A percentile compares a stretch with the other conserved stretches of the same genome.
phyloP scores from a whole-genome alignment of 2,888 invertebrate species.

The Plebejus anna region DNA sequence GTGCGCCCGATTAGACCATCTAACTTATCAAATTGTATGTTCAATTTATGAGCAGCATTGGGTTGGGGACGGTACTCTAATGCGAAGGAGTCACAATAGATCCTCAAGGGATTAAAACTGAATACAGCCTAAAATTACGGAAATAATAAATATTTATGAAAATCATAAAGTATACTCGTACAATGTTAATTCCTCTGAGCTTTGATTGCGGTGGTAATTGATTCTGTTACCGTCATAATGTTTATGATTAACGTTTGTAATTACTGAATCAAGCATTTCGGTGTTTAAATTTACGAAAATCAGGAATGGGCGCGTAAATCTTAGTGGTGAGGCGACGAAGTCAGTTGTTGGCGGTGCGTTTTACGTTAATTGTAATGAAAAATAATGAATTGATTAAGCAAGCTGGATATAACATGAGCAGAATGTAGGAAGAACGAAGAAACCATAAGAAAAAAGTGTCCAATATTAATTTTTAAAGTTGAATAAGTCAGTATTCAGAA shows the following conservation, averaged over 20 bases:
- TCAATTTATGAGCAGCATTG: too few relatives aligned
- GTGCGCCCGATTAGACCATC: too few relatives aligned
- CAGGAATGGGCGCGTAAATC: neutral
- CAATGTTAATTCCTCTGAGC: neutral
- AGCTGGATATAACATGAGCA: neutral
- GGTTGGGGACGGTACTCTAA: too few relatives aligned
- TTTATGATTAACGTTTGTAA: slow-evolving; percentile 10
- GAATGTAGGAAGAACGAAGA: too few relatives aligned
- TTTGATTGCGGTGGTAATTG: neutral
- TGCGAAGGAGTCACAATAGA: too few relatives aligned
- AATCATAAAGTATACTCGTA: neutral
- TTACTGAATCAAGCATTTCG: neutral
- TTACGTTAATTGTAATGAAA: neutral
- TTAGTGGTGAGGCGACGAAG: neutral
- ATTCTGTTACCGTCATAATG: neutral
- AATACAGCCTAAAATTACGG: too few relatives aligned
- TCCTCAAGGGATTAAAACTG: too few relatives aligned
- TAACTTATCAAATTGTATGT: too few relatives aligned
- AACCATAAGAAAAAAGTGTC: too few relatives aligned
- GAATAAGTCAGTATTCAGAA: too few relatives aligned
- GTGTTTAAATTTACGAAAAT: slow-evolving; percentile 7
- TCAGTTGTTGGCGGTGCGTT: neutral
- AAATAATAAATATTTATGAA: neutral
- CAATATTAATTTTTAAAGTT: too few relatives aligned
- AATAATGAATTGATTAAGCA: neutral